phyloP scores from a whole-genome alignment of 1,140 invertebrate species.

The Cydia pomonella region DNA sequence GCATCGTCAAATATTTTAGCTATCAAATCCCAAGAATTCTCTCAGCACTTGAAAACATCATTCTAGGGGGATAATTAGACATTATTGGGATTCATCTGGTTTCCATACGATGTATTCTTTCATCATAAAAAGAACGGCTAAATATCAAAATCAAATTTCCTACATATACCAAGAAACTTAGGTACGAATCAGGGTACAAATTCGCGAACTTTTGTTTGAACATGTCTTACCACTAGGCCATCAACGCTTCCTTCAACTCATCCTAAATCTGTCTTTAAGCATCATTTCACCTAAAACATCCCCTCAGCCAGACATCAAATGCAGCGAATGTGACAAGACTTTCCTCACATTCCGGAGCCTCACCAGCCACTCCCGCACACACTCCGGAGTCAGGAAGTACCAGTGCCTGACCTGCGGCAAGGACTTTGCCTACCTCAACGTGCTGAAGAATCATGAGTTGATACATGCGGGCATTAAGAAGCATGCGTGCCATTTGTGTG shows the following conservation, averaged over 20 bases:
- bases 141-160: too few species aligned
- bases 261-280: neutral
- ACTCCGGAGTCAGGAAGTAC: constrained; percentile 90
- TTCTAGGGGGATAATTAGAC: too few species aligned
- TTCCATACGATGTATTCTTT: too few species aligned
- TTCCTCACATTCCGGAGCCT: constrained; percentile 70
- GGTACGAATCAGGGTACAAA: too few species aligned
- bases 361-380: constrained; percentile 87
- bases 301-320: constrained; percentile 74
- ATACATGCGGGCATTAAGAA: constrained; percentile 74
- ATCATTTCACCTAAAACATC: neutral
- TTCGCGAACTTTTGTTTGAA: too few species aligned
- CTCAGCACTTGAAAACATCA: too few species aligned
- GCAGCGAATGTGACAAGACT: constrained; percentile 74
- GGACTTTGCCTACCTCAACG: constrained; percentile 82
- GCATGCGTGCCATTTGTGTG: constrained; percentile 74
- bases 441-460: constrained; percentile 77
- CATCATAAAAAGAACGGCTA: too few species aligned
- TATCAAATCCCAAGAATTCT: too few species aligned
- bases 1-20: too few species aligned
- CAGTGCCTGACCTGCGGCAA: constrained; percentile 89
- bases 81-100: too few species aligned
- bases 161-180: too few species aligned
- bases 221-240: too few species aligned
- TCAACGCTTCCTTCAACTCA: neutral